Evolutionary conservation across 2,797 vertebrate genomes (phyloP), one percentile per base, ranked within the genome.

Genomic region (Rhadinocentrus ornatus): DNA sequence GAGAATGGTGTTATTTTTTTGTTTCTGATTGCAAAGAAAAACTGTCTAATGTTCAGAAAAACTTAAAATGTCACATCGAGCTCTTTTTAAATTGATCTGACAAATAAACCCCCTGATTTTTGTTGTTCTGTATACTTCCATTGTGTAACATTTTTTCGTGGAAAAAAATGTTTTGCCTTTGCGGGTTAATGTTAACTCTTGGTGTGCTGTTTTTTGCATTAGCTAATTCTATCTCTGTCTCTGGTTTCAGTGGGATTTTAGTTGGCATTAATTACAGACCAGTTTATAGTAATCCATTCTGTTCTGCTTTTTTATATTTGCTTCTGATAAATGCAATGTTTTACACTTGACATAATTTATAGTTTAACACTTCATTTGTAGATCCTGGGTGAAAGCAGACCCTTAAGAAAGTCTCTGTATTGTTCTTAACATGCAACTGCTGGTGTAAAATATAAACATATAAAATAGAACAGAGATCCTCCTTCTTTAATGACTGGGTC

Each of bases 51-150:
- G 37, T 22, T 63, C 6, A 34, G n/a, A 52, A n/a, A 52, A 35
- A 50, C 46, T 54, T 32, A 22, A 56, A 56, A 66, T 66, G 27
- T 66, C 53, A 66, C 12, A 15, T 3, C 24, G 53, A 56, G 20
- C 37, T 46, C 52, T 22, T 16, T 56, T 7, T 44, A 56, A 20
- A 3, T 22, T 0, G 31, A 26, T 16, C 13, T 16, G 50, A 53
- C 12, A 26, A 53, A 53, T 53, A 52, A 52, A 52, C 22, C 48
- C 9, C 46, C 20, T n/a, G 44, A 12, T n/a, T 11, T 22, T 18
- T 16, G 18, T 44, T 24, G 48, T 12, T 12, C 39, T 16, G 0
- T 41, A n/a, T n/a, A 50, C 46, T 48, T 22, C 20, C 50, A 26
- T 16, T 6, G 24, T 54, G 13, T 6, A 6, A 15, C 2, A 13